Conservation (phyloP, 2,888 invertebrate species). For the Ormyrus nitidulus region DNA sequence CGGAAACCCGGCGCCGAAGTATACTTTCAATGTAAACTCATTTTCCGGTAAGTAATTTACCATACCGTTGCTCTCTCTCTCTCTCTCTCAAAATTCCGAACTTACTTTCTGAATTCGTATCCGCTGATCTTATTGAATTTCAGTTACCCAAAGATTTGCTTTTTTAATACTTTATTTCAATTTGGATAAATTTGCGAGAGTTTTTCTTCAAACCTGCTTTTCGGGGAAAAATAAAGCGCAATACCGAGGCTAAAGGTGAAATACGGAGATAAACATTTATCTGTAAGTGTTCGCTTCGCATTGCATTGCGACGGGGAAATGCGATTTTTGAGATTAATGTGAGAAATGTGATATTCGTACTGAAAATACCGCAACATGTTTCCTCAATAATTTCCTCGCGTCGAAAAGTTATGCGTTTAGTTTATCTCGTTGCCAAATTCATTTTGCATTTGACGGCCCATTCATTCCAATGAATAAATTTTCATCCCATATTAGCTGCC, state of each 20-base stretch:
- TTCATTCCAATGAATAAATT: constrained; percentile 5
- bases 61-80: neutral
- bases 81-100: too few species aligned
- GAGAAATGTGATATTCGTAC: neutral
- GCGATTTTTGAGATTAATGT: neutral
- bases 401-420: constrained; percentile 1
- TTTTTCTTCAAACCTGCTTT: too few species aligned
- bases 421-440: neutral
- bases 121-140: neutral
- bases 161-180: neutral
- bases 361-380: neutral
- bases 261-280: constrained; percentile 7
- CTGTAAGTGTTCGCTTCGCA: neutral
- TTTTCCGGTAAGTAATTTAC: neutral
- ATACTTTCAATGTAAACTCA: neutral
- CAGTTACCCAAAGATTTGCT: too few species aligned
- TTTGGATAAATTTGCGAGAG: too few species aligned
- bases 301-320: constrained; percentile 8
- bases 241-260: neutral
- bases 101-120: too few species aligned
- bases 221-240: neutral
- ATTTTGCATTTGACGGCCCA: neutral
- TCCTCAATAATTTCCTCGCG: constrained; percentile 13
- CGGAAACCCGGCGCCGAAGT: neutral
- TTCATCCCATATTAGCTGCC: neutral